Evolutionary conservation across 1,140 invertebrate genomes (phyloP), one percentile per base, ranked within the genome.

Genomic region (Heterodera schachtii): DNA sequence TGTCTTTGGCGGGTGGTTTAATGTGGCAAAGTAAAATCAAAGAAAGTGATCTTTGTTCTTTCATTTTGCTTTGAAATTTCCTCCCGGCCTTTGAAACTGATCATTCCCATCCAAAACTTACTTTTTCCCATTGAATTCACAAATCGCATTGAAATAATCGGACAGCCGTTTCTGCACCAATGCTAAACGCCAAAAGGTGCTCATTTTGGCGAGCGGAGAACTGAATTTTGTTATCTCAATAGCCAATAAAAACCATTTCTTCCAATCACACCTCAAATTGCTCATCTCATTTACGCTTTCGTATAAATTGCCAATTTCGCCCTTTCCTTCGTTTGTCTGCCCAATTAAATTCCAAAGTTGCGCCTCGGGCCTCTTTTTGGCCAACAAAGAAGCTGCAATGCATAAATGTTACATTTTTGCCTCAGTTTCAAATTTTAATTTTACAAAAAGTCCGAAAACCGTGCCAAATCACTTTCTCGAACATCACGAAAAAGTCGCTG

Each of bases 391-490:
- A 44, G 57, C 19, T 47, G 44, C 73, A 31, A 31, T 31, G 31
- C 31, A 31, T 74, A 13, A 66, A 78, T 70, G 57, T 60, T 19
- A 64, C 13, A 52, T 13, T 64, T 5, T 19, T 64, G 57, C 13
- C 13, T 41, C 21, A 71, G 43, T 71, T 71, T 43, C 41, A 6
- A 71, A 9, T 44, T 71, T 31, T 31, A 46, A 71, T 71, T 13
- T 44, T 73, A 75, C 79, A 19, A 64, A 47, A 73, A 8, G 60
- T 7, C 64, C 49, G 47, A 41, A 81, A 81, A 11, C 79, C 79
- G 69, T 81, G 79, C 79, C 75, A 81, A 19, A 81, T 41, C 3
- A 71, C 49, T 67, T 81, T 81, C 49, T 81, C 79, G 11, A 81
- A 49, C 19, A 81, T 81, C 11, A 81, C 60, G 47, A 81, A 77